Evolutionary conservation across 2,888 invertebrate species (phyloP).

Genomic region (Amphipyra berbera): DNA sequence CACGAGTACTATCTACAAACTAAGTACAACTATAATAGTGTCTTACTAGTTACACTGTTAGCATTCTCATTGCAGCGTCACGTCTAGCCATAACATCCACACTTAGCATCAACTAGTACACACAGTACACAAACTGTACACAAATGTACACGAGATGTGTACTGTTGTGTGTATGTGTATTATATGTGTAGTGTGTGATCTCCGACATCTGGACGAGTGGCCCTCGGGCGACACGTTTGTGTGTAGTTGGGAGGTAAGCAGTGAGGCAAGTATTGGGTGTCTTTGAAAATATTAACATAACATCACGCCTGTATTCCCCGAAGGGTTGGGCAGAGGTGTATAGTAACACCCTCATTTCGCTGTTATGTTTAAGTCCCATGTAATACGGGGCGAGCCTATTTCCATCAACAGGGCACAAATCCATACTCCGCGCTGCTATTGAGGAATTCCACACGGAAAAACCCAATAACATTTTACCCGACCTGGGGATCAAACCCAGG

Average conservation of each 20-base stretch:
- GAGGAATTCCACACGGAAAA: too few relatives aligned
- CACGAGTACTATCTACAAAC: slow-evolving; percentile 10
- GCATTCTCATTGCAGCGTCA: slow-evolving; percentile 21
- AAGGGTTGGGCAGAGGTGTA: too few relatives aligned
- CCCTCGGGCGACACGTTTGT: slow-evolving; percentile 34
- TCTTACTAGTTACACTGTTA: slow-evolving; percentile 31
- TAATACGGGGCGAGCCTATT: too few relatives aligned
- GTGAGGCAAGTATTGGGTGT: slow-evolving; percentile 14
- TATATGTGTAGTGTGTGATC: slow-evolving; percentile 38
- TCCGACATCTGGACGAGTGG: slow-evolving; percentile 53
- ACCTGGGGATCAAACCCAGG: too few relatives aligned
- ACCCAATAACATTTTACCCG: too few relatives aligned
- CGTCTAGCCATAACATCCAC: slow-evolving; percentile 45
- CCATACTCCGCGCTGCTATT: too few relatives aligned
- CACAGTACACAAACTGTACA: slow-evolving; percentile 32
- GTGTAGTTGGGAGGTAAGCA: slow-evolving; percentile 17
- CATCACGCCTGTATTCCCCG: too few relatives aligned
- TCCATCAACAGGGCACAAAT: too few relatives aligned
- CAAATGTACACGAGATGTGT: slow-evolving; percentile 30
- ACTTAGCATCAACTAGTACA: slow-evolving; percentile 41
- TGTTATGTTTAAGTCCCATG: too few relatives aligned
- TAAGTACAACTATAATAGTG: slow-evolving; percentile 36
- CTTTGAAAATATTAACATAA: too few relatives aligned
- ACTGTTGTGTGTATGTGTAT: slow-evolving; percentile 20
- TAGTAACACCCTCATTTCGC: too few relatives aligned